Evolutionary conservation across 2,888 invertebrate species (phyloP).

Genomic region (Candidula unifasciata): DNA sequence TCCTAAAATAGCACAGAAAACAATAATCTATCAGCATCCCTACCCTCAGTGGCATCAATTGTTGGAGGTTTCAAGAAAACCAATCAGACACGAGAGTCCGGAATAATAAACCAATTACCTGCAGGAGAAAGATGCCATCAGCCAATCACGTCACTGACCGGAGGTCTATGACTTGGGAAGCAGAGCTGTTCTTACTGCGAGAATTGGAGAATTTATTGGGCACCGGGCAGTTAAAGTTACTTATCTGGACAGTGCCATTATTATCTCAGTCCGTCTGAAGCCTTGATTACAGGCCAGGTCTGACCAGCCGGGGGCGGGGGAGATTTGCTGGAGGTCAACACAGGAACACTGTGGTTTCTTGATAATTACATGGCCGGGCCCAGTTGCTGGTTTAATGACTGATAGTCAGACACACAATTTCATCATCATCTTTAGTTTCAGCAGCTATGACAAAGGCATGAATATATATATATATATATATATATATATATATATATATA

Average conservation of each 20-base stretch:
- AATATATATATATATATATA: no score
- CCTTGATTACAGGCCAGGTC: background rate
- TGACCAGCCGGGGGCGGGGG: no score
- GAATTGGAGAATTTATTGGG: background rate
- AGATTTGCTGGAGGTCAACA: no score
- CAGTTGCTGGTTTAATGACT: no score
- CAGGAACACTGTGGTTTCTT: background rate
- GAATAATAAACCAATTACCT: background rate
- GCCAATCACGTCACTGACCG: slow-evolving; percentile 7
- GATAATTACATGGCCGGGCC: background rate
- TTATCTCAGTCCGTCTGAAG: background rate
- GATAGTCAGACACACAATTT: no score
- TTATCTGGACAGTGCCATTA: background rate
- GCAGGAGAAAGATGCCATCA: background rate
- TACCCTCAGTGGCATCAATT: background rate
- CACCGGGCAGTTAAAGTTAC: background rate
- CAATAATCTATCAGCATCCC: background rate
- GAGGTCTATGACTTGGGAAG: background rate
- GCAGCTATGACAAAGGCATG: no score
- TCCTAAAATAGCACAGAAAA: no score
- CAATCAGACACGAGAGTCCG: background rate
- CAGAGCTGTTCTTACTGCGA: background rate
- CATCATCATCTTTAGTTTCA: no score
- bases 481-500: no score
- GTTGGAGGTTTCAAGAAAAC: background rate